phyloP scores from a whole-genome alignment of 2,888 invertebrate species.

The Pheosia tremula region DNA sequence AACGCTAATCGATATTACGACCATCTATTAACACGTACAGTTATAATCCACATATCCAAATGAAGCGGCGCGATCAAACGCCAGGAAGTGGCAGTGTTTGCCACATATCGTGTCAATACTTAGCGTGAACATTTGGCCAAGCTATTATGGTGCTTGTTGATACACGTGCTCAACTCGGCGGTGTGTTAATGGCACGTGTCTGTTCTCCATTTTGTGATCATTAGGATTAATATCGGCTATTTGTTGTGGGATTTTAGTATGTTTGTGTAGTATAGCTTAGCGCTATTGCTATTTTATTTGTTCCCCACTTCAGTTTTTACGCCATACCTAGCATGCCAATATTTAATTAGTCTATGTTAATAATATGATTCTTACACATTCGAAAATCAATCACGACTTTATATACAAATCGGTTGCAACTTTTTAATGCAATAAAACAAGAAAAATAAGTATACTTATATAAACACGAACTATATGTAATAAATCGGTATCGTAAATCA shows the following conservation, averaged over 20 bases:
- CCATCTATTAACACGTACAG: constrained; percentile 7
- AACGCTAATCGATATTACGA: constrained; percentile 1
- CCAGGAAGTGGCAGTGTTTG: constrained; percentile 51
- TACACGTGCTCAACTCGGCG: constrained; percentile 54
- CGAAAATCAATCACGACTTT: too few relatives aligned
- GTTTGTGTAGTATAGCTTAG: not conserved
- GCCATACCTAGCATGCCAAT: too few relatives aligned
- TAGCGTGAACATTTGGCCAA: constrained; percentile 51
- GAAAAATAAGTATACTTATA: too few relatives aligned
- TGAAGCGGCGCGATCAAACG: constrained; percentile 48
- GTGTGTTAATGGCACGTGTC: constrained; percentile 37
- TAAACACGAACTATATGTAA: constrained; percentile 15
- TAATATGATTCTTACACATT: too few relatives aligned
- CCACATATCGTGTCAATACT: constrained; percentile 61
- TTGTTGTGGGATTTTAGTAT: not conserved
- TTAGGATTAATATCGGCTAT: constrained; percentile 1
- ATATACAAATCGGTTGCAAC: not conserved
- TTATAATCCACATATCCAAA: constrained; percentile 8
- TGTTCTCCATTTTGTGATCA: constrained; percentile 10
- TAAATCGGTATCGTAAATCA: constrained; percentile 29
- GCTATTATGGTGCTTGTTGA: constrained; percentile 65
- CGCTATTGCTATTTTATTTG: not conserved
- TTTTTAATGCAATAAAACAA: not conserved
- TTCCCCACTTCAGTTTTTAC: too few relatives aligned
- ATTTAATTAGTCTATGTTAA: too few relatives aligned